Percentiles rank a stretch among this genome's conserved stretches.
Conservation (phyloP, 2,888 invertebrate genomes). For the Ectemnius lituratus region DNA sequence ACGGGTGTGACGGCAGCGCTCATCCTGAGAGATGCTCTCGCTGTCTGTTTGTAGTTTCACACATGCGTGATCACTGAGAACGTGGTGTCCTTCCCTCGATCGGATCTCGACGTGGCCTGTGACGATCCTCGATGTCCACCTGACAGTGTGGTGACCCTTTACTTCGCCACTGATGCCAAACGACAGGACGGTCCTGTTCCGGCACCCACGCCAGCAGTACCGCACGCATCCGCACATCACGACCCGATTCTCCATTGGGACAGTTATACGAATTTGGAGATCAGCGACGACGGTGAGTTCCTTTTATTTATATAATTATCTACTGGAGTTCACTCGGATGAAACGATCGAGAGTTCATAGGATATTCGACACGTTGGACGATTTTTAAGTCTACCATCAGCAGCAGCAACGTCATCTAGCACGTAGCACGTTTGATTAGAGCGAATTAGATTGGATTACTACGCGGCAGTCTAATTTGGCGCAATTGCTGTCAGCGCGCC, state of each 20-base stretch:
- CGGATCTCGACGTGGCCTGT: conserved; percentile 91
- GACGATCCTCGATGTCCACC: conserved; percentile 90
- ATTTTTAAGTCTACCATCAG: conserved; percentile 5
- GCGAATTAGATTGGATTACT: conserved; percentile 46
- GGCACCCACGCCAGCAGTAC: conserved; percentile 85
- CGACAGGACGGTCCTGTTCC: conserved; percentile 81
- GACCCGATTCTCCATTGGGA: conserved; percentile 89
- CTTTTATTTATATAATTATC: background rate
- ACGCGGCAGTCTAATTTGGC: conserved; percentile 45
- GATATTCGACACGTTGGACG: conserved; percentile 6
- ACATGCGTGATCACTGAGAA: conserved; percentile 94
- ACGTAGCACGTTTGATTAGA: conserved; percentile 35
- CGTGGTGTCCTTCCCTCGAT: conserved; percentile 90
- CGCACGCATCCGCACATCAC: conserved; percentile 82
- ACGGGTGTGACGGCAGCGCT: conserved; percentile 13
- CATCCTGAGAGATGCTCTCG: conserved; percentile 20
- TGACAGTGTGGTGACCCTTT: conserved; percentile 90
- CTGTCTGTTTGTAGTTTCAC: conserved; percentile 86
- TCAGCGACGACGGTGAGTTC: conserved; percentile 76
- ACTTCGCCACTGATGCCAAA: conserved; percentile 84
- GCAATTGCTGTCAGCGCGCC: conserved; percentile 33
- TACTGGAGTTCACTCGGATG: background rate
- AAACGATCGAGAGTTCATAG: conserved; percentile 20
- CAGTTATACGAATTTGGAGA: conserved; percentile 85
- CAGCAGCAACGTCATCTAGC: conserved; percentile 20